Evolutionary conservation across 2,888 invertebrate genomes (phyloP), one percentile per base, ranked within the genome.

Genomic region (Incurvaria masculella): DNA sequence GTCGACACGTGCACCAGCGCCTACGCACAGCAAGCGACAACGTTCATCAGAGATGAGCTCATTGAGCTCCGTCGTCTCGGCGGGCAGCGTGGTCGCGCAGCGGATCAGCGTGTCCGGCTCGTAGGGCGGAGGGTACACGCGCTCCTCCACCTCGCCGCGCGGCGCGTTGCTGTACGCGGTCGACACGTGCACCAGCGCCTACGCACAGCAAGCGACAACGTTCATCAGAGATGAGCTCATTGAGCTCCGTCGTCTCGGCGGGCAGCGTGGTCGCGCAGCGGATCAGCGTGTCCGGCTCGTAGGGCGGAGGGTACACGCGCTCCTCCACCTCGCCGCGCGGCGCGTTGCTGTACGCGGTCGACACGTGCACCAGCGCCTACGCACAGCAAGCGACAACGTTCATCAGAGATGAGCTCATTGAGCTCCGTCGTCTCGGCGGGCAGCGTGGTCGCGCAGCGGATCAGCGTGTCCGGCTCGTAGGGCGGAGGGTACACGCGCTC

Each of bases 161-260:
- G 96, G 92, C 42, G 97, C 94, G 75, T 97, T 97, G 62, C 96
- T 93, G 73, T 94, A 98, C 0, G 97, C 97, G 0, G 97, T 97
- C 0, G 96, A 97, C 2, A 97, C 92, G 68, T 97, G 96, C 1
- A 97, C 88, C 51, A 89, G 79, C 54, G 88, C 87, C 83, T 86
- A 61, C 27, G 11, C 8, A 44, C 8, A n/a, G n/a, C n/a, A n/a
- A n/a, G n/a, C n/a, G n/a, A n/a, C n/a, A n/a, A n/a, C n/a, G n/a
- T n/a, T n/a, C n/a, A n/a, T n/a, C n/a, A n/a, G n/a, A n/a, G n/a
- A n/a, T n/a, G n/a, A n/a, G n/a, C n/a, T n/a, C n/a, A n/a, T n/a
- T n/a, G n/a, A n/a, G n/a, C 23, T 85, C 80, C 4, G 85, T 66
- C 1, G 83, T 81, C 19, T 84, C 84, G 1, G 80, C 70, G 0